phyloP scores from a whole-genome alignment of 53 echinoderm and acorn worm genomes.

The Mesocentrotus franciscanus region DNA sequence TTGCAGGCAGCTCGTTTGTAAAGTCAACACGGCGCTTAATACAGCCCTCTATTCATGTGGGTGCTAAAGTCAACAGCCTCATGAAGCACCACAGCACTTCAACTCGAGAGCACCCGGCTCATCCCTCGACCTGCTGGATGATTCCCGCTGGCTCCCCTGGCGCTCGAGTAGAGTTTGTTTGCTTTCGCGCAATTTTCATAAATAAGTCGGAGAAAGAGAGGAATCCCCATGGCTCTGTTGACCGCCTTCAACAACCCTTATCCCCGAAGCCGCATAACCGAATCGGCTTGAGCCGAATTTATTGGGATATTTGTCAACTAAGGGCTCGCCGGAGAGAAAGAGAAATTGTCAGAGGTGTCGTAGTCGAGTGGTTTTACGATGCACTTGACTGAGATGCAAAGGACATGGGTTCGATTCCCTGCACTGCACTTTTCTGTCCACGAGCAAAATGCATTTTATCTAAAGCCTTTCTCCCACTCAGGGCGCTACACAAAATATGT shows the following conservation, averaged over 20 bases:
- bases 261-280: constrained; percentile 21
- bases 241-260: constrained; percentile 12
- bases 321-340: too few species aligned
- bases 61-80: not conserved
- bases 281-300: constrained; percentile 17
- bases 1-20: not conserved
- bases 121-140: not conserved
- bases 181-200: not conserved
- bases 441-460: too few species aligned
- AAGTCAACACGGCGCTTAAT: constrained; percentile 11
- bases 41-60: not conserved
- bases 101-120: constrained; percentile 11
- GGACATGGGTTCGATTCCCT: too few species aligned
- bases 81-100: constrained; percentile 9
- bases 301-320: not conserved
- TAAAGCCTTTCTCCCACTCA: too few species aligned
- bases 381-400: too few species aligned
- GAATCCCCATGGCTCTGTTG: constrained; percentile 5
- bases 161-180: constrained; percentile 18
- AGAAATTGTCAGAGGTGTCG: not conserved
- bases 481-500: too few species aligned
- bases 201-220: not conserved
- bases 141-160: not conserved
- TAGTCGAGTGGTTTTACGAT: too few species aligned
- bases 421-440: too few species aligned